Evolutionary conservation across 2,113 vertebrate genomes (phyloP), one percentile per base, ranked within the genome.

Genomic region (Thalassarche chlororhynchos): DNA sequence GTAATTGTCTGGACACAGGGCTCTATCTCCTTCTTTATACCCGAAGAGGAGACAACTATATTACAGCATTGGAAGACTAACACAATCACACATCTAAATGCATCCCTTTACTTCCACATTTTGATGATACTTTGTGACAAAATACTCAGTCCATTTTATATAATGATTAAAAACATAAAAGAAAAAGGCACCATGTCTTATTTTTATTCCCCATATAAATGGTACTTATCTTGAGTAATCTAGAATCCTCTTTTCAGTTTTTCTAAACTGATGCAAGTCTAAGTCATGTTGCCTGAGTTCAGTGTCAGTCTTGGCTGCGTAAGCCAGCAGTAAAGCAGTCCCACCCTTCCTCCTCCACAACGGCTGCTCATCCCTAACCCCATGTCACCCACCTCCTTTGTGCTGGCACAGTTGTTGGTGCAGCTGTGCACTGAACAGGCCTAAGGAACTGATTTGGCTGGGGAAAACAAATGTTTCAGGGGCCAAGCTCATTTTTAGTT

Each of bases 321-420:
- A 75, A 87, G 32, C 28, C 52, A 52, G 84, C 11, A 55, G 55
- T 65, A 47, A 79, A 79, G 25, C 11, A 89, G 81, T 87, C 44
- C 80, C 87, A 91, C 57, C 69, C 84, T 79, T 78, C 89, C 84
- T 95, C 74, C 72, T 89, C 51, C 62, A 18, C 44, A 11, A 28
- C 4, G 12, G 89, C 86, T 84, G 64, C 87, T 94, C 84, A 82
- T 90, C 93, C 77, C 70, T 93, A 57, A 85, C 65, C 93, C 78
- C 3, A 1, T 61, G 89, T 91, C 94, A 91, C 60, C 69, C 91
- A 64, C 57, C 52, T n/a, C 1, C 77, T 68, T 86, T 49, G 40
- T 93, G 93, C 96, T 97, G 95, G 94, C 95, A 89, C 84, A 79
- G 87, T 82, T 68, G 81, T 51, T 72, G 83, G 74, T 93, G 95